Percentiles rank a stretch among this genome's conserved stretches.
These are phyloP conservation scores for Phaethornis superciliosus DNA, from an alignment of 2,113 vertebrate species.

Conservation along the genomic window DNA sequence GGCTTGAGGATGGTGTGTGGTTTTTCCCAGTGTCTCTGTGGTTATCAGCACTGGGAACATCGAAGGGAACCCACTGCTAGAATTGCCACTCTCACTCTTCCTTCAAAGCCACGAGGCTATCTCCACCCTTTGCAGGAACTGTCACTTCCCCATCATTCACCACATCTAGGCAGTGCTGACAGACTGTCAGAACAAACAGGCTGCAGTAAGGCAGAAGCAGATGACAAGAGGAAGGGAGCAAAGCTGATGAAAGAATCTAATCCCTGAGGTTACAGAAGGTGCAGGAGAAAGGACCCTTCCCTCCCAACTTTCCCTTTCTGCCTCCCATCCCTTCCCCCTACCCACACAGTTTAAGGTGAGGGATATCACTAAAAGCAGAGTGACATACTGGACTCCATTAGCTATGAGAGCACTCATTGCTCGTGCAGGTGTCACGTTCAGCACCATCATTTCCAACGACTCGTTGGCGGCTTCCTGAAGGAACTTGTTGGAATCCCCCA, in stretches of 20 bases:
- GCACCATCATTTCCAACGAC: conserved; percentile 69
- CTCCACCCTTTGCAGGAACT: not conserved
- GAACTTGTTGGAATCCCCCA: conserved; percentile 68
- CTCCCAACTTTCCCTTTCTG: not conserved
- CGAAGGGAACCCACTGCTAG: not conserved
- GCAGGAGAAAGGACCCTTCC: not conserved
- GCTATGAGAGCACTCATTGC: conserved; percentile 67
- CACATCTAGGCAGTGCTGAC: rapidly evolving
- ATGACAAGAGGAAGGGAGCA: not conserved
- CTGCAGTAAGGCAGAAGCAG: not conserved
- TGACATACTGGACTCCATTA: conserved; percentile 62
- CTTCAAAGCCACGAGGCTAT: not conserved
- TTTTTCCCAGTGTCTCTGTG: not conserved
- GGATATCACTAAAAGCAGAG: not conserved
- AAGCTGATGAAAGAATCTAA: not conserved
- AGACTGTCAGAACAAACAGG: not conserved
- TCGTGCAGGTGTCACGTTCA: conserved; percentile 53
- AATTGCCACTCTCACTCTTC: not conserved
- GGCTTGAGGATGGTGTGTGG: not conserved
- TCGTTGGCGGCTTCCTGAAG: conserved; percentile 64
- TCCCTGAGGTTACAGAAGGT: not conserved
- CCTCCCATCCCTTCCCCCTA: not conserved
- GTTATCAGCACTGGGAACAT: not conserved
- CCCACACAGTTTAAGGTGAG: not conserved
- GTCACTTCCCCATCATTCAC: not conserved